Evolutionary conservation across 1,140 invertebrate genomes (phyloP).

Genomic region (Pseudomyrmex flavicornis): DNA sequence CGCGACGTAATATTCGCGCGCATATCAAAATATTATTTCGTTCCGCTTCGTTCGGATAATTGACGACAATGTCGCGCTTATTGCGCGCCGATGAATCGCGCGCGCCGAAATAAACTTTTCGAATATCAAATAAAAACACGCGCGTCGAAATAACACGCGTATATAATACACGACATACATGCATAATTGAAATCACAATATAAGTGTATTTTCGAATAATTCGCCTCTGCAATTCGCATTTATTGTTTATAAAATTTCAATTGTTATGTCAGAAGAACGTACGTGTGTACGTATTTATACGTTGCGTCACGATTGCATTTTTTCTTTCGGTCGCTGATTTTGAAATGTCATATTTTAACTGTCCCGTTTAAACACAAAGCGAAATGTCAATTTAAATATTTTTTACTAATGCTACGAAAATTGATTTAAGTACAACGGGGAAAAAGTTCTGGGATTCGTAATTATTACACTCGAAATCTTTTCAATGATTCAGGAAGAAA

Average conservation of each 20-base stretch:
- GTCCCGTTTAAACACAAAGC: not conserved
- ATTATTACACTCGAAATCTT: not conserved
- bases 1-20: not conserved
- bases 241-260: conserved; percentile 38
- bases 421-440: not conserved
- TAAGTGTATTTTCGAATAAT: conserved; percentile 34
- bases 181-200: too few species aligned
- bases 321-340: conserved; percentile 11
- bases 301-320: conserved; percentile 66
- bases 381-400: too few species aligned
- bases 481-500: not conserved
- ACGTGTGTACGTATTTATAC: conserved; percentile 32
- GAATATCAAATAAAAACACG: too few species aligned
- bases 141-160: too few species aligned
- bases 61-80: not conserved
- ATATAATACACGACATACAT: too few species aligned
- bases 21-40: not conserved
- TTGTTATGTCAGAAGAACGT: conserved; percentile 60
- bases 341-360: conserved; percentile 1
- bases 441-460: conserved; percentile 2
- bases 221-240: not conserved
- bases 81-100: not conserved
- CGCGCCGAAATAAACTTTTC: too few species aligned
- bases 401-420: too few species aligned
- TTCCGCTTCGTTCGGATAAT: not conserved